Evolutionary conservation across 2,797 vertebrate species (phyloP).

Genomic region (Sebastes hopkinsi): DNA sequence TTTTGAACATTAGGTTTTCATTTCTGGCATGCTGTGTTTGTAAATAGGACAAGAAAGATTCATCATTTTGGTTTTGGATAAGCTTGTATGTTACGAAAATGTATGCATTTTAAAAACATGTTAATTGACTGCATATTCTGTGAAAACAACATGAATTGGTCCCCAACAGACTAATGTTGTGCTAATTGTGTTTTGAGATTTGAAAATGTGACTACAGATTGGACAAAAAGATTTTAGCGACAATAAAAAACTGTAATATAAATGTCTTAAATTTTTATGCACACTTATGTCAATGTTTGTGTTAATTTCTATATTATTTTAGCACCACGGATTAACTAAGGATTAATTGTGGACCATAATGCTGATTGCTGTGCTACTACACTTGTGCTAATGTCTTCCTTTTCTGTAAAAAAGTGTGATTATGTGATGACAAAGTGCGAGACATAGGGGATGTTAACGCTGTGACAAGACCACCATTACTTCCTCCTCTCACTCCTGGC

Average conservation of each 20-base stretch:
- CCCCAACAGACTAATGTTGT: background rate
- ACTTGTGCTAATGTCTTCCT: constrained; percentile 36
- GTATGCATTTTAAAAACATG: background rate
- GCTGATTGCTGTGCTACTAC: constrained; percentile 48
- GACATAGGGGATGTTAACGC: constrained; percentile 66
- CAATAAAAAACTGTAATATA: background rate
- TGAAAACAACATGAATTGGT: background rate
- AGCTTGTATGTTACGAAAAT: background rate
- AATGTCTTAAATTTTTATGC: background rate
- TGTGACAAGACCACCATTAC: constrained; percentile 63
- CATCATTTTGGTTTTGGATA: background rate
- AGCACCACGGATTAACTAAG: background rate
- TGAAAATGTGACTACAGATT: background rate
- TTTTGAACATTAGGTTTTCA: background rate
- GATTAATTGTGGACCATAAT: background rate
- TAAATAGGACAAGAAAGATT: background rate
- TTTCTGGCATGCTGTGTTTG: background rate
- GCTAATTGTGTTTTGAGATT: background rate
- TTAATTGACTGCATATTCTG: background rate
- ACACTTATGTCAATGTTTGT: background rate
- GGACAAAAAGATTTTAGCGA: background rate
- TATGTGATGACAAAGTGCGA: constrained; percentile 65
- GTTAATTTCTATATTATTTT: background rate
- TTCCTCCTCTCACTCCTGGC: constrained; percentile 47
- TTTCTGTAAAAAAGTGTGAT: constrained; percentile 47